Evolutionary conservation across 2,113 vertebrate genomes (phyloP), one percentile per base, ranked within the genome.

Genomic region (Silurus glanis): DNA sequence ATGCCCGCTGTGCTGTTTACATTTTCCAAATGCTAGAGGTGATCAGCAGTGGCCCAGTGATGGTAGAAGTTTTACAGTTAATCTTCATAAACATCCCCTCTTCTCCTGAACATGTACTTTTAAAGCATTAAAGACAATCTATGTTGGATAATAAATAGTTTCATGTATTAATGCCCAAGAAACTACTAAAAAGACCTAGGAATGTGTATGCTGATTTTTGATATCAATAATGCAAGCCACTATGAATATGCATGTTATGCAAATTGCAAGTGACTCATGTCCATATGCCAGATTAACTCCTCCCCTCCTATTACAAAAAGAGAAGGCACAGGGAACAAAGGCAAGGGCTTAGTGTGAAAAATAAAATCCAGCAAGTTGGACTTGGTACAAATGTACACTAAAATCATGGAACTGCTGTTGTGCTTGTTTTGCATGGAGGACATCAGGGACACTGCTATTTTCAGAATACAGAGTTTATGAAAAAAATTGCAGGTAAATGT

Each of bases 91-190:
- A 37, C 17, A 21, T 80, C 19, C 28, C 56, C 4, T 80, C 25
- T 59, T 21, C 16, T 21, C 2, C 1, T 21, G 5, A 37, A 37
- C 5, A 4, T 45, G 9, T 80, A 45, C 59, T 23, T 80, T 80
- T 59, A 61, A 80, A 45, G 28, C 78, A 61, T 80, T 80, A 61
- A 80, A 80, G 47, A 61, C 61, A 61, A 79, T 79, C 25, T 79
- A 79, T 37, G 25, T 37, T 58, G 17, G 28, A 80, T 59, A 80
- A 80, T 59, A 80, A 59, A 80, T 59, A 45, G 25, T 59, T 80
- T 61, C 10, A 47, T 80, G 17, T 59, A 45, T 61, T 80, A 80
- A 80, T 80, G 19, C 78, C 78, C 25, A 61, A 47, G 56, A 61
- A 80, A 47, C 78, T 23, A 61, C 28, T 80, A 59, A 80, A 80